Conservation (phyloP, 1,140 invertebrate species). For the Drosophila fuyamai region DNA sequence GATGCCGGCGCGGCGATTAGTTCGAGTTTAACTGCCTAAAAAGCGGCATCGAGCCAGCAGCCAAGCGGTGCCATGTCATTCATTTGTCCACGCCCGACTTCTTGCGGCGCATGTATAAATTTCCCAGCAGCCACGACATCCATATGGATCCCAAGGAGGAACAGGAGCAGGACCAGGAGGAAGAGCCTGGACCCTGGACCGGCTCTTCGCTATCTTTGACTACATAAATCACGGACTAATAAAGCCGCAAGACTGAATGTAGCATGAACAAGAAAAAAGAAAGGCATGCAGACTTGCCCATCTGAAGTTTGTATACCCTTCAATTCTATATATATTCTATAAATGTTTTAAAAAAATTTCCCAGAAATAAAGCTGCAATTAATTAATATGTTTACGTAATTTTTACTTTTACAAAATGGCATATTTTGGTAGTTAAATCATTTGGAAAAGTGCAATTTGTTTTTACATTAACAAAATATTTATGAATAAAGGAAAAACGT, state of each 20-base stretch:
- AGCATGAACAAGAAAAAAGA: conserved; percentile 33
- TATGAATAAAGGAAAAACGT: no score
- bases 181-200: conserved; percentile 39
- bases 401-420: no score
- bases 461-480: no score
- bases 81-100: conserved; percentile 80
- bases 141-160: conserved; percentile 36
- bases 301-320: conserved; percentile 13
- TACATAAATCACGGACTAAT: conserved; percentile 83
- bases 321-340: background rate
- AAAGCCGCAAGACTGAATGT: conserved; percentile 79
- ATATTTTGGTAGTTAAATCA: no score
- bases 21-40: conserved; percentile 77
- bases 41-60: conserved; percentile 38
- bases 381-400: no score
- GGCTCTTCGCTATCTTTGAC: conserved; percentile 75
- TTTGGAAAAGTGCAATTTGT: no score
- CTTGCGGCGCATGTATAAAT: conserved; percentile 78
- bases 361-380: no score
- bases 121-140: conserved; percentile 63
- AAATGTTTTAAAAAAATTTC: no score
- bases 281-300: background rate
- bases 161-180: background rate
- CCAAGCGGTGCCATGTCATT: conserved; percentile 74
- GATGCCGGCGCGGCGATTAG: conserved; percentile 73